Conservation (phyloP, 2,113 vertebrate species). For the Channa maculata region DNA sequence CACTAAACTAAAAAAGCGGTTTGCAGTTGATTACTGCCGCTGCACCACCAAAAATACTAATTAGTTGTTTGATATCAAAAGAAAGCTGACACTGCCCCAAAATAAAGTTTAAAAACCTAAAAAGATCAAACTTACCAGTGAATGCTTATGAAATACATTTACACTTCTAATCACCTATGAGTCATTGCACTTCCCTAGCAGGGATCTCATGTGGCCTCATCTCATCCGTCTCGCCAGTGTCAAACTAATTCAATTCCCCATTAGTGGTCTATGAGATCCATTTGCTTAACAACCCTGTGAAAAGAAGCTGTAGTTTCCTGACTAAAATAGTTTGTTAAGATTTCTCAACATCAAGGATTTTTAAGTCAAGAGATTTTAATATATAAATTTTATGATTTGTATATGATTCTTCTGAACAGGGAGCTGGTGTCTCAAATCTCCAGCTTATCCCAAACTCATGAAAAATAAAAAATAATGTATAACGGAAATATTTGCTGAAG, state of each 20-base stretch:
- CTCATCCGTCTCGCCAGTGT: constrained; percentile 52
- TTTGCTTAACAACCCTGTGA: constrained; percentile 40
- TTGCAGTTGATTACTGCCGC: too few relatives aligned
- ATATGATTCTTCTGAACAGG: too few relatives aligned
- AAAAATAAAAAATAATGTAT: neutral
- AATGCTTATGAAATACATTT: too few relatives aligned
- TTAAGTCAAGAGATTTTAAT: neutral
- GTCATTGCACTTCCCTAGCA: constrained; percentile 52
- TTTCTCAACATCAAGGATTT: neutral
- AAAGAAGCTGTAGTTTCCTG: constrained; percentile 1
- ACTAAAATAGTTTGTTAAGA: constrained; percentile 5
- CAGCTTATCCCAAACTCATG: neutral
- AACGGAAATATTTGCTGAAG: neutral
- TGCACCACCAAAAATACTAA: too few relatives aligned
- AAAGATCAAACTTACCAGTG: neutral
- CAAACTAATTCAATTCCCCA: constrained; percentile 57
- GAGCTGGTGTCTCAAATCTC: neutral
- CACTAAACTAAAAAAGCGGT: too few relatives aligned
- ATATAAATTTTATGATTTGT: too few relatives aligned
- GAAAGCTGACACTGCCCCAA: too few relatives aligned
- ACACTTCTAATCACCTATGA: constrained; percentile 46
- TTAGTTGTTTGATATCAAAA: neutral
- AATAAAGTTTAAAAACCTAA: neutral
- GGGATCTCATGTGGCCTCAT: constrained; percentile 36
- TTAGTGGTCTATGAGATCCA: constrained; percentile 44